Percentiles rank a stretch among this genome's conserved stretches.
Evolutionary conservation across 2,888 invertebrate genomes (phyloP).

Genomic region (Dorcus hopei): DNA sequence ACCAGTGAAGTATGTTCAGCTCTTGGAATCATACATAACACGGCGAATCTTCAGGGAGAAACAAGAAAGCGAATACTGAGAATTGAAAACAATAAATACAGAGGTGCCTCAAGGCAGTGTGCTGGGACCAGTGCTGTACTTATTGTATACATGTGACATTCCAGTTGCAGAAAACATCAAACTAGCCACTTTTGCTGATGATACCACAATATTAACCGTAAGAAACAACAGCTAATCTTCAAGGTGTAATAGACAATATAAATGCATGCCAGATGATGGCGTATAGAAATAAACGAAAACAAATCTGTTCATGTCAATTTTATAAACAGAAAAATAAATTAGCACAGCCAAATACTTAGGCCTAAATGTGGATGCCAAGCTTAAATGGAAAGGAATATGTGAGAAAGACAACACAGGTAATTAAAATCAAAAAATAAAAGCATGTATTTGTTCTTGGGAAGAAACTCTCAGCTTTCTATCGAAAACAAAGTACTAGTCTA

Average conservation of each 20-base stretch:
- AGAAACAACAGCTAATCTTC: conserved; percentile 1
- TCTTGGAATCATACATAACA: neutral
- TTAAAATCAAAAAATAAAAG: neutral
- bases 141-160: conserved; percentile 1
- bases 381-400: too few relatives aligned
- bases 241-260: neutral
- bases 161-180: conserved; percentile 1
- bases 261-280: neutral
- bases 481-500: neutral
- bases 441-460: neutral
- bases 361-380: too few relatives aligned
- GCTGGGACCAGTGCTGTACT: neutral
- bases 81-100: neutral
- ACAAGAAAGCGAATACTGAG: neutral
- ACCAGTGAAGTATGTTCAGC: neutral
- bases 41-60: neutral
- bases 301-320: too few relatives aligned
- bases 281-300: neutral
- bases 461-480: neutral
- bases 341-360: neutral
- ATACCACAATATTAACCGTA: neutral
- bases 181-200: neutral
- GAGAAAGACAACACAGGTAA: too few relatives aligned
- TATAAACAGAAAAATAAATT: too few relatives aligned
- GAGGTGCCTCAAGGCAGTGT: neutral